Evolutionary conservation across 2,888 invertebrate genomes (phyloP).

Genomic region (Campaea margaritaria): DNA sequence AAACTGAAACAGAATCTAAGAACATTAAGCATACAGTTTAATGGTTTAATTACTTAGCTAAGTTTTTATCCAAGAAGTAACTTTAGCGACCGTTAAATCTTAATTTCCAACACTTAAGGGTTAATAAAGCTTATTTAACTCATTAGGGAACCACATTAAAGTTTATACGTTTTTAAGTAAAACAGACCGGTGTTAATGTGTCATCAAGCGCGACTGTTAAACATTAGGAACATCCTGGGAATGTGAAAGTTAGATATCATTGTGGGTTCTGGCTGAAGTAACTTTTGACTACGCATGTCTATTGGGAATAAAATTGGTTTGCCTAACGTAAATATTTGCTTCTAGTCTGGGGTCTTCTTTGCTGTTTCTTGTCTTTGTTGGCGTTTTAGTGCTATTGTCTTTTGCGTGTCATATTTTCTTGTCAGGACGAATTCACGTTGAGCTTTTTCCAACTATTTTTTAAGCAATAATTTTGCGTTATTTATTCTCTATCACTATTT

Average conservation of each 20-base stretch:
- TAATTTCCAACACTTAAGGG: conserved; percentile 26
- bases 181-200: conserved; percentile 59
- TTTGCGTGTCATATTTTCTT: background rate
- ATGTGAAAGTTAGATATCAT: conserved; percentile 33
- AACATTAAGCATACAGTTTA: background rate
- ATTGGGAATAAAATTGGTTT: conserved; percentile 3
- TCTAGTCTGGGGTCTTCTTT: background rate
- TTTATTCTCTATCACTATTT: too few species aligned
- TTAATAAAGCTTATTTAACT: conserved; percentile 49
- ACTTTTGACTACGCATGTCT: background rate
- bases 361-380: background rate
- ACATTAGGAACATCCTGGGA: conserved; percentile 48
- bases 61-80: conserved; percentile 16
- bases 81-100: conserved; percentile 26
- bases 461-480: too few species aligned
- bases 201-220: conserved; percentile 59
- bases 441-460: too few species aligned
- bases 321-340: background rate
- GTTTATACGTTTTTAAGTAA: conserved; percentile 62
- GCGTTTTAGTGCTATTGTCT: background rate
- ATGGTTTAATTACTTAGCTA: conserved; percentile 21
- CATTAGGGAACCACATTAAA: conserved; percentile 50
- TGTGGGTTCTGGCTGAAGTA: conserved; percentile 9
- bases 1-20: background rate
- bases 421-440: background rate